Evolutionary conservation across 2,113 vertebrate genomes (phyloP).

Genomic region (Apodemus sylvaticus): DNA sequence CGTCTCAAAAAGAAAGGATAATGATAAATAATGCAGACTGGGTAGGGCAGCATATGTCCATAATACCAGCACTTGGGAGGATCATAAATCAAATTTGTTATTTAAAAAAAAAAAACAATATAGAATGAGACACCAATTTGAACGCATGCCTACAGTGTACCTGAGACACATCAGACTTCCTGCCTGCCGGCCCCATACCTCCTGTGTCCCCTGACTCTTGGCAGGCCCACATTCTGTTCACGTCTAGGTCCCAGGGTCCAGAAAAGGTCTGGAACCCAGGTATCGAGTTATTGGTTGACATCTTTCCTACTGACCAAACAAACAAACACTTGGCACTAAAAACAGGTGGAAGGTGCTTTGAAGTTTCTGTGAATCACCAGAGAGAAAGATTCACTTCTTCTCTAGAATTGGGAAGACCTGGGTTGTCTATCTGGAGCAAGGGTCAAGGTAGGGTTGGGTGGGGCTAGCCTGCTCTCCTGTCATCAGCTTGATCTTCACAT

Average conservation of each 20-base stretch:
- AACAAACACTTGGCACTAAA: not conserved
- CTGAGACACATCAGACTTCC: not conserved
- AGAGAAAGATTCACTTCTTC: not conserved
- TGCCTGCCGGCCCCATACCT: not conserved
- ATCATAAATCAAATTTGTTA: not conserved
- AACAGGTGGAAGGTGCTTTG: not conserved
- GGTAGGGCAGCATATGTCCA: not conserved
- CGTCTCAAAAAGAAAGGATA: not conserved
- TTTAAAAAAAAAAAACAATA: not conserved
- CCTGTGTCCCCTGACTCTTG: not conserved
- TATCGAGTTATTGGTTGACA: not conserved
- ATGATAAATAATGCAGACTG: not conserved
- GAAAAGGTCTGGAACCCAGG: not conserved
- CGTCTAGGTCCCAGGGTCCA: not conserved
- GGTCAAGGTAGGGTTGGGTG: not conserved
- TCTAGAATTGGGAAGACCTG: not conserved
- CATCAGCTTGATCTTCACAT: not conserved
- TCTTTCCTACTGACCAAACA: not conserved
- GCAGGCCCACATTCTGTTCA: not conserved
- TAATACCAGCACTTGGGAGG: not conserved
- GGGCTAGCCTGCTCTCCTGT: too few species aligned
- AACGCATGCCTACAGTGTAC: accelerated
- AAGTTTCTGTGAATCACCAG: not conserved
- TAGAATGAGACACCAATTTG: not conserved
- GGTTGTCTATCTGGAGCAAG: too few species aligned